Evolutionary conservation across 2,113 vertebrate species (phyloP), one percentile per base, ranked within the genome.

Genomic region (Morone saxatilis): DNA sequence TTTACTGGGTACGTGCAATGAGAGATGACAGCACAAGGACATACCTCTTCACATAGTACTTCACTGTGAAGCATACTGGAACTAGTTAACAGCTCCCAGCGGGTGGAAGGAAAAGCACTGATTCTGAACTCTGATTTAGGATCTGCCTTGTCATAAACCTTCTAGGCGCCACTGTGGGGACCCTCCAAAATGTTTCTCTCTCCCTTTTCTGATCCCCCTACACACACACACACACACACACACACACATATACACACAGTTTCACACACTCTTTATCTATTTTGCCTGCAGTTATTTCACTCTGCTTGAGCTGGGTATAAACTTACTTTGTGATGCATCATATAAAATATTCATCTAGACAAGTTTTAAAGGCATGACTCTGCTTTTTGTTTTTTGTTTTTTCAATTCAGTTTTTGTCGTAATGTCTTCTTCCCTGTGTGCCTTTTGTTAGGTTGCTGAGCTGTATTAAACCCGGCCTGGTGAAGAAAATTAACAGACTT

Each of bases 401-500:
- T 43, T 43, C 60, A 10, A 25, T 47, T 51, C 38, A 19, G n/a
- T 22, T 53, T 76, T n/a, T 67, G 19, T 59, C 8, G 67, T 31
- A 12, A 51, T 41, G 4, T 54, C 2, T 7, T 36, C 57, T 72
- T 51, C 8, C 7, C 11, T 68, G 10, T 81, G 11, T 69, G 9
- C 67, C 36, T 81, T 61, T 80, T 83, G 86, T 91, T 94, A 99
- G 98, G 95, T 96, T 99, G 92, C 94, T 99, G 94, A 99, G 97
- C 92, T 96, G 96, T 14, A 97, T 99, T 94, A 98, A 97, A 90
- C 98, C 98, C 0, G 96, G 97, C 87, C 93, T 98, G 91, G 96
- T 99, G 90, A 99, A 96, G 96, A 99, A 99, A 95, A 98, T 99
- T 93, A 99, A 99, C 91, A 96, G 98, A 93, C 95, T 98, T 79